phyloP scores from a whole-genome alignment of 2,888 invertebrate genomes.

The Elaeidobius kamerunicus region DNA sequence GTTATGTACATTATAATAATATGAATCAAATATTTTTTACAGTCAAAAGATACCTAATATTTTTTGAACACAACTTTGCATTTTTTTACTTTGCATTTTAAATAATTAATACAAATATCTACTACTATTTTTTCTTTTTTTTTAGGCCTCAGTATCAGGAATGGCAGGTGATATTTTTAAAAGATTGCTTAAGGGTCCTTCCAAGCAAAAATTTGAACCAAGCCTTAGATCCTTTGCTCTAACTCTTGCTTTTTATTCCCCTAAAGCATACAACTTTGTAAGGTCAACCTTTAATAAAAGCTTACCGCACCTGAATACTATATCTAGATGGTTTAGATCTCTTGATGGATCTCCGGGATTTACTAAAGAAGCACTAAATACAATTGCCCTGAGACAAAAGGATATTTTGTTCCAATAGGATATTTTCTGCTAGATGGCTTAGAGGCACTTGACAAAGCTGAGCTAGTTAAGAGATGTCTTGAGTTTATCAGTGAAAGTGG shows the following conservation, averaged over 20 bases:
- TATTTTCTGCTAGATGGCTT: neutral
- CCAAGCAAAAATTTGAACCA: neutral
- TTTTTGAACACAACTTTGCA: neutral
- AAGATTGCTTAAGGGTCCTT: neutral
- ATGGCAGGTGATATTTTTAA: neutral
- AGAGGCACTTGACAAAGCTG: slow-evolving; percentile 30
- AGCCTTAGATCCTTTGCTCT: neutral
- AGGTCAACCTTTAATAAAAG: neutral
- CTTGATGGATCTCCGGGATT: neutral
- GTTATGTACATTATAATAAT: too few species aligned
- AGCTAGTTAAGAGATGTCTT: slow-evolving; percentile 27
- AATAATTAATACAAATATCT: neutral
- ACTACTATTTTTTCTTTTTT: neutral
- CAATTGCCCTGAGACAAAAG: neutral
- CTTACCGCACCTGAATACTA: neutral
- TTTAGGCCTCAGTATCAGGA: neutral
- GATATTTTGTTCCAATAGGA: neutral
- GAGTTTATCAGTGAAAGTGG: slow-evolving; percentile 29
- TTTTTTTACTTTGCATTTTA: neutral
- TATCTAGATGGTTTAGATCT: neutral
- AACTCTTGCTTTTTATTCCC: neutral
- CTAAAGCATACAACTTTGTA: neutral
- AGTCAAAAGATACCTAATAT: neutral
- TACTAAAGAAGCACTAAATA: neutral
- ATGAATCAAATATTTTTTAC: too few species aligned